These are phyloP conservation scores for Sinopyrophorus schimmeli DNA, from an alignment of 2,888 invertebrate genomes.

Conservation along the genomic window DNA sequence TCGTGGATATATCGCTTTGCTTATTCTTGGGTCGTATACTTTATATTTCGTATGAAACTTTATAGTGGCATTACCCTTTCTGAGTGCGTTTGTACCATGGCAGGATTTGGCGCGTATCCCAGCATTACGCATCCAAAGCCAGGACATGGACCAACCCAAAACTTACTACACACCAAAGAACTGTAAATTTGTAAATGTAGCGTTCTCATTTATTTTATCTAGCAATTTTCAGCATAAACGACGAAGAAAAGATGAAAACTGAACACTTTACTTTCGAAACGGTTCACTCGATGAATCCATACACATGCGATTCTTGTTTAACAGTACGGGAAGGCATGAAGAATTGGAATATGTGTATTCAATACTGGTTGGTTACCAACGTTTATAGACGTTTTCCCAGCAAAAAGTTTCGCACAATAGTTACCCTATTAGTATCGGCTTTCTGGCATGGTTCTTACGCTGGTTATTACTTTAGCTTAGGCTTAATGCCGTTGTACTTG, in stretches of 20 bases:
- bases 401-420: slow-evolving; percentile 64
- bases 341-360: slow-evolving; percentile 93
- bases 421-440: slow-evolving; percentile 85
- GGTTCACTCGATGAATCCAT: slow-evolving; percentile 81
- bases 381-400: slow-evolving; percentile 83
- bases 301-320: slow-evolving; percentile 77
- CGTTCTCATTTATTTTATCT: slow-evolving; percentile 5
- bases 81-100: slow-evolving; percentile 88
- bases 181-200: slow-evolving; percentile 50
- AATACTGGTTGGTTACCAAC: slow-evolving; percentile 93
- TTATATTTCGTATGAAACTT: slow-evolving; percentile 86
- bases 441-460: slow-evolving; percentile 95
- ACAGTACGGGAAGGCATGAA: slow-evolving; percentile 88
- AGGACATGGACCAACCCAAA: slow-evolving; percentile 81
- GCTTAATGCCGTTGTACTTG: background rate
- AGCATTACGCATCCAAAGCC: slow-evolving; percentile 66
- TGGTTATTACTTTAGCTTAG: slow-evolving; percentile 90
- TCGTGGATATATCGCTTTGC: slow-evolving; percentile 77
- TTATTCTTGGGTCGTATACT: slow-evolving; percentile 85
- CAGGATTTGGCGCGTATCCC: slow-evolving; percentile 75
- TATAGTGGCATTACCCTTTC: slow-evolving; percentile 88
- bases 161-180: slow-evolving; percentile 60
- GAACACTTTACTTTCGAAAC: slow-evolving; percentile 74
- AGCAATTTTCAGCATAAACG: slow-evolving; percentile 41
- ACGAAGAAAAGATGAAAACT: slow-evolving; percentile 58